Percentiles rank a stretch among this genome's conserved stretches.
Evolutionary conservation across 2,797 vertebrate genomes (phyloP).

Genomic region (Adrianichthys oophorus): DNA sequence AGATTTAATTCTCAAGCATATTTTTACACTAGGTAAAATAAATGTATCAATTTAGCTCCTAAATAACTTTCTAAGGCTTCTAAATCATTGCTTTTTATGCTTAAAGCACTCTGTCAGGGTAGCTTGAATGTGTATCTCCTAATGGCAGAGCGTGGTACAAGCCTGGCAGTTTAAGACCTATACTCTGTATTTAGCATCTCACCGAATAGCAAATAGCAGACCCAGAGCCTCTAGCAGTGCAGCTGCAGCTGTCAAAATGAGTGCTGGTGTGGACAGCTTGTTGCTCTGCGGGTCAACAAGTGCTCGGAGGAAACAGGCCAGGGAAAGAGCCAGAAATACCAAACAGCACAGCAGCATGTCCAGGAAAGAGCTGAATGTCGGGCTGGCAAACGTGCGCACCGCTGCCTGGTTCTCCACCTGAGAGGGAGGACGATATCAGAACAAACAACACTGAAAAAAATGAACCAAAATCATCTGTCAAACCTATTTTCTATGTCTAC

Average conservation of each 20-base stretch:
- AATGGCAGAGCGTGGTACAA: background rate
- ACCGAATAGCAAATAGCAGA: conserved; percentile 89
- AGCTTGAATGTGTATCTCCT: background rate
- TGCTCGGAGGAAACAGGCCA: conserved; percentile 90
- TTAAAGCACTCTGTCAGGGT: background rate
- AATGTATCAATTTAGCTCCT: background rate
- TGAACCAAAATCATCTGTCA: background rate
- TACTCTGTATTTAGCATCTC: conserved; percentile 35
- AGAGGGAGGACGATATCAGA: background rate
- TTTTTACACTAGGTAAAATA: background rate
- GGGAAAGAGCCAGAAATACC: conserved; percentile 89
- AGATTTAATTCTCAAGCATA: background rate
- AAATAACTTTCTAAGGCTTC: background rate
- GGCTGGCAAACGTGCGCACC: conserved; percentile 92
- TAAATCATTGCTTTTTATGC: background rate
- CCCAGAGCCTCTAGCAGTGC: conserved; percentile 85
- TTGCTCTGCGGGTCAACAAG: conserved; percentile 64
- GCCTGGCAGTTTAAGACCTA: background rate
- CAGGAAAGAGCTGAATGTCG: conserved; percentile 93
- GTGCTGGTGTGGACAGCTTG: conserved; percentile 71
- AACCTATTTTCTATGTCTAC: background rate
- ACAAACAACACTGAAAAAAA: background rate
- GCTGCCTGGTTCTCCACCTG: conserved; percentile 78
- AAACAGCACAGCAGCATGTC: conserved; percentile 90
- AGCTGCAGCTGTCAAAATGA: conserved; percentile 80